Evolutionary conservation across 2,888 invertebrate species (phyloP).

Genomic region (Agrilus cyanescens): DNA sequence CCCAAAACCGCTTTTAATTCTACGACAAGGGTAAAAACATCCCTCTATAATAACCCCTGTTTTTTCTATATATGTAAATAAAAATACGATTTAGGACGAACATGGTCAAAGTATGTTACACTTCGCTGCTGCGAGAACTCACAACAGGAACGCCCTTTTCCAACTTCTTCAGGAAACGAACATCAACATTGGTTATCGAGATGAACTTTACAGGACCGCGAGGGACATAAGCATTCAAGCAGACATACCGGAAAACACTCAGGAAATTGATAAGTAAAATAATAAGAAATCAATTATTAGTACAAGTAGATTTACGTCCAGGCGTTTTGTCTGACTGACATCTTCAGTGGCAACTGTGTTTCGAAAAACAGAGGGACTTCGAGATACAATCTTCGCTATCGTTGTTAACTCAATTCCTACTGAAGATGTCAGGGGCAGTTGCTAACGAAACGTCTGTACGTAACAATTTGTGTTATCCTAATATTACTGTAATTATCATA

Average conservation of each 20-base stretch:
- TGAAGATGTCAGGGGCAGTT: too few relatives aligned
- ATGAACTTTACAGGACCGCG: constrained; percentile 78
- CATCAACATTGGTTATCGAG: constrained; percentile 69
- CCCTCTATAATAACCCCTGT: too few relatives aligned
- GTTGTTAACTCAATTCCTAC: too few relatives aligned
- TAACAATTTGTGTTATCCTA: too few relatives aligned
- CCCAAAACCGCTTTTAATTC: constrained; percentile 49
- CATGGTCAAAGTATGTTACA: constrained; percentile 84
- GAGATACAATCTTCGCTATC: too few relatives aligned
- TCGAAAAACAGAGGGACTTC: too few relatives aligned
- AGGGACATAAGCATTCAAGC: constrained; percentile 75
- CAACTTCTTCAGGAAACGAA: constrained; percentile 70
- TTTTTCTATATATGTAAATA: background rate
- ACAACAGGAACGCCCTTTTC: constrained; percentile 67
- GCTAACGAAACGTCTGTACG: too few relatives aligned
- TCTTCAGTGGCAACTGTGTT: too few relatives aligned
- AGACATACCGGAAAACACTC: constrained; percentile 64
- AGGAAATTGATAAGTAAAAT: constrained; percentile 71
- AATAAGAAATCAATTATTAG: constrained; percentile 54
- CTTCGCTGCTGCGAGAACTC: constrained; percentile 73
- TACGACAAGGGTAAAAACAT: constrained; percentile 49
- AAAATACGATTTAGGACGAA: constrained; percentile 52
- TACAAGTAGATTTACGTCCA: constrained; percentile 43
- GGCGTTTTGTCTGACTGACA: too few relatives aligned
- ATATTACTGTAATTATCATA: too few relatives aligned